Evolutionary conservation across 2,888 invertebrate genomes (phyloP), one percentile per base, ranked within the genome.

Genomic region (Eristalinus aeneus): DNA sequence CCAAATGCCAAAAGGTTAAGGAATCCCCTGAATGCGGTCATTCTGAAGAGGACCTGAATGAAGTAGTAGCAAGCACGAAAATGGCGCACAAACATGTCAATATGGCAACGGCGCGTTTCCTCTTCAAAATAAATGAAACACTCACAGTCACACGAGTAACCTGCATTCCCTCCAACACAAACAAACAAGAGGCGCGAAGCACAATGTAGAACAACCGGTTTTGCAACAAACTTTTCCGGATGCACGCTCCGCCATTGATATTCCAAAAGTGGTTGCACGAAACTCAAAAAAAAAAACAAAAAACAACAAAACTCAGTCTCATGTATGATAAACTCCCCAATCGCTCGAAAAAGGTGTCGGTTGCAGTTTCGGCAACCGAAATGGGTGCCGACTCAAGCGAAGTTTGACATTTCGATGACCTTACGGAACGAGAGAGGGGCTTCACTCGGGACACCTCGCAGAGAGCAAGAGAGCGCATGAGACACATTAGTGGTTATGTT

Each of bases 331-430:
- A 39, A 31, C 10, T 61, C 23, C 34, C 36, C 11, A 32, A 32
- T 54, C 12, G 23, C 56, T 64, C 56, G 53, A 54, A 60, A 61
- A 65, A 72, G 61, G 53, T 87, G 83, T 87, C 71, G 75, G 54
- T 63, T 79, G 60, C 73, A 73, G 61, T 76, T 84, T 71, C 58
- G 65, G 12, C 56, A 73, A 69, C 22, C 23, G 10, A 16, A 74
- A 56, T 61, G 54, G 27, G 32, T 64, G 65, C 71, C 73, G 85
- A 85, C 89, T 88, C 88, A 89, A 89, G 53, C 72, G 90, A 90
- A 90, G 90, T 91, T 91, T 91, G 92, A 92, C 92, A 92, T 92
- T 92, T 92, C 91, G 90, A 91, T 92, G 92, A 92, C 92, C 92
- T 92, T 92, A 91, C 89, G 69, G 77, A 65, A 58, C 31, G 77